Evolutionary conservation across 2,888 invertebrate species (phyloP).

Genomic region (Ypsolopha sequella): DNA sequence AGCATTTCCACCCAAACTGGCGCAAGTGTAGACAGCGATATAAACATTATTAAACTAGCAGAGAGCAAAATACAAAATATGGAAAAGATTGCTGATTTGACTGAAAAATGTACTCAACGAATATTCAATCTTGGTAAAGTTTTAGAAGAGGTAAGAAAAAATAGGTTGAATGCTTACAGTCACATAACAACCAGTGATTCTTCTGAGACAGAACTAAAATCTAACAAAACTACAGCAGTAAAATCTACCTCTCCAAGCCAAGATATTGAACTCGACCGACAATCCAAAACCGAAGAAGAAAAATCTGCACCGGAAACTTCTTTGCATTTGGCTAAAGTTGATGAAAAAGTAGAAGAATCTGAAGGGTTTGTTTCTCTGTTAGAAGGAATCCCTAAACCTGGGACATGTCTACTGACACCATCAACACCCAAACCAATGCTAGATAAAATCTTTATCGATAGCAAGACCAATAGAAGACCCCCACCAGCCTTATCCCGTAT

Average conservation of each 20-base stretch:
- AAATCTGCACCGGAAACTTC: background rate
- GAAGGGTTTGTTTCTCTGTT: slow-evolving; percentile 32
- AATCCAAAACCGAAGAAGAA: background rate
- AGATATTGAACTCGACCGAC: slow-evolving; percentile 6
- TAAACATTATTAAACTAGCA: slow-evolving; percentile 44
- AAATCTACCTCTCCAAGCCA: slow-evolving; percentile 13
- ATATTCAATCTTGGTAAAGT: slow-evolving; percentile 58
- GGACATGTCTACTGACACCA: background rate
- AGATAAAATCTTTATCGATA: slow-evolving; percentile 14
- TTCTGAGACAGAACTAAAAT: slow-evolving; percentile 40
- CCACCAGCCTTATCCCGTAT: slow-evolving; percentile 55
- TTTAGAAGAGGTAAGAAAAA: slow-evolving; percentile 57
- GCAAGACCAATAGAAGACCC: slow-evolving; percentile 36
- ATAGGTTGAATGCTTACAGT: slow-evolving; percentile 50
- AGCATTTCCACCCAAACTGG: slow-evolving; percentile 48
- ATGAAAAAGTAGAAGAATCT: background rate
- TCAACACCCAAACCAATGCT: background rate
- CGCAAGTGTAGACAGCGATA: slow-evolving; percentile 21
- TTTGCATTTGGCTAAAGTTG: background rate
- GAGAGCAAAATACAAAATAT: slow-evolving; percentile 59
- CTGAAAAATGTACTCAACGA: slow-evolving; percentile 59
- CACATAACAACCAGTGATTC: slow-evolving; percentile 47
- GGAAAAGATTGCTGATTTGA: slow-evolving; percentile 61
- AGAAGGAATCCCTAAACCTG: slow-evolving; percentile 43
- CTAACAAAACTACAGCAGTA: slow-evolving; percentile 21